These are phyloP conservation scores for Pterobdella sp. DNA, from an alignment of 2,888 invertebrate species.

Conservation along the genomic window DNA sequence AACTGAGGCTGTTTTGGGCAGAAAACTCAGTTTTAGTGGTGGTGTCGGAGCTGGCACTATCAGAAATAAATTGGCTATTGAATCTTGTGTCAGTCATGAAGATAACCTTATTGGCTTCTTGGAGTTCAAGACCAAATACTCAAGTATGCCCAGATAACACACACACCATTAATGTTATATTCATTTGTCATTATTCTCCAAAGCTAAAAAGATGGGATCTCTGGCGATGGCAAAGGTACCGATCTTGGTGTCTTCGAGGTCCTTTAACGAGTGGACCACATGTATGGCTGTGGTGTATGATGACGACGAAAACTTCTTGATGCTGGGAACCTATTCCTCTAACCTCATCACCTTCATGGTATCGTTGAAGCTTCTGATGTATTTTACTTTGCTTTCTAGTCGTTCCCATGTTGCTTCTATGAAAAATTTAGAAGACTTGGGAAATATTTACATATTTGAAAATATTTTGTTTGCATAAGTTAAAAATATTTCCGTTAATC, in stretches of 20 bases:
- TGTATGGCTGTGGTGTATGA: conserved; percentile 18
- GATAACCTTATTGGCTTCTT: conserved; percentile 27
- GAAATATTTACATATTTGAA: too few relatives aligned
- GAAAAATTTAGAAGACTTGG: too few relatives aligned
- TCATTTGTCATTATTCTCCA: neutral
- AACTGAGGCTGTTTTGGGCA: conserved; percentile 17
- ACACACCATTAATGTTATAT: neutral
- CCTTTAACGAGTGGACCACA: conserved; percentile 15
- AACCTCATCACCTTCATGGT: conserved; percentile 4
- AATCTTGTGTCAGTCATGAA: neutral
- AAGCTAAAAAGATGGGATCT: conserved; percentile 10
- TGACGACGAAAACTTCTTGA: conserved; percentile 19
- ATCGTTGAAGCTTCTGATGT: neutral
- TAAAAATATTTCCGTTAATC: too few relatives aligned
- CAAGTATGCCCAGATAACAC: conserved; percentile 2
- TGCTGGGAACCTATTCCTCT: conserved; percentile 21
- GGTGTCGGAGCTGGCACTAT: conserved; percentile 23
- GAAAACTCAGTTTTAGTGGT: conserved; percentile 24
- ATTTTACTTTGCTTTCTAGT: too few relatives aligned
- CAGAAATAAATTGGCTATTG: conserved; percentile 21
- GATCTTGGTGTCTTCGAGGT: neutral
- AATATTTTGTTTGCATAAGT: too few relatives aligned
- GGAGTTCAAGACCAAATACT: conserved; percentile 27
- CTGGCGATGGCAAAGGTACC: conserved; percentile 16
- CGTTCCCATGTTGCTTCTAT: too few relatives aligned